Percentiles rank a stretch among this genome's conserved stretches.
phyloP scores from a whole-genome alignment of 1,140 invertebrate species.

The Diprion similis region DNA sequence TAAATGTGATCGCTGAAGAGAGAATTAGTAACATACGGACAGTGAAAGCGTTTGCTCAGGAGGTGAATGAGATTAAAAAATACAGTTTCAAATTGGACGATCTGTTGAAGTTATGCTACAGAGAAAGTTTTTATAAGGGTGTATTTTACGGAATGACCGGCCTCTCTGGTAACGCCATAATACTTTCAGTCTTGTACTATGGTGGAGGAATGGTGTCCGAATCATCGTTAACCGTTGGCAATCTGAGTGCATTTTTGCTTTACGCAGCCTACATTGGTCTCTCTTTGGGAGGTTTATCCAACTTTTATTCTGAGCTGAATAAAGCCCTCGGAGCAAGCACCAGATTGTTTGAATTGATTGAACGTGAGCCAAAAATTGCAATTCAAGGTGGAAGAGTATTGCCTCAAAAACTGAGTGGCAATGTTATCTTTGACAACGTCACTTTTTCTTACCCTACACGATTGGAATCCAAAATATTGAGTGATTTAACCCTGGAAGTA shows the following conservation, averaged over 20 bases:
- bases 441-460: slow-evolving; percentile 79
- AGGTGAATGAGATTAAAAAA: slow-evolving; percentile 74
- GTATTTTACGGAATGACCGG: slow-evolving; percentile 95
- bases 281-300: slow-evolving; percentile 84
- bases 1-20: slow-evolving; percentile 91
- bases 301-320: slow-evolving; percentile 93
- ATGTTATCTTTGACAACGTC: slow-evolving; percentile 78
- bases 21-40: slow-evolving; percentile 93
- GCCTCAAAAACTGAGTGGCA: slow-evolving; percentile 48
- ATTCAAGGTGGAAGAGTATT: slow-evolving; percentile 64
- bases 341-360: slow-evolving; percentile 89
- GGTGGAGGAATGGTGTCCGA: slow-evolving; percentile 89
- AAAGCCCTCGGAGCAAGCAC: slow-evolving; percentile 90
- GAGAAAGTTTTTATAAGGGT: slow-evolving; percentile 86
- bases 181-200: slow-evolving; percentile 92
- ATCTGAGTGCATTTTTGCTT: slow-evolving; percentile 88
- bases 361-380: slow-evolving; percentile 79
- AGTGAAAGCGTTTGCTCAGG: slow-evolving; percentile 91
- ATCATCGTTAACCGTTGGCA: slow-evolving; percentile 85
- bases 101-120: slow-evolving; percentile 82
- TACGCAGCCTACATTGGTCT: slow-evolving; percentile 94
- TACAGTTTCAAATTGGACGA: slow-evolving; percentile 77
- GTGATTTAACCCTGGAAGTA: slow-evolving; percentile 74
- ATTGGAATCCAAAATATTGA: slow-evolving; percentile 68
- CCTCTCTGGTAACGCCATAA: slow-evolving; percentile 90